Base-by-base conservation (phyloP, 2,113 vertebrate species). In the Azemiops feae region DNA sequence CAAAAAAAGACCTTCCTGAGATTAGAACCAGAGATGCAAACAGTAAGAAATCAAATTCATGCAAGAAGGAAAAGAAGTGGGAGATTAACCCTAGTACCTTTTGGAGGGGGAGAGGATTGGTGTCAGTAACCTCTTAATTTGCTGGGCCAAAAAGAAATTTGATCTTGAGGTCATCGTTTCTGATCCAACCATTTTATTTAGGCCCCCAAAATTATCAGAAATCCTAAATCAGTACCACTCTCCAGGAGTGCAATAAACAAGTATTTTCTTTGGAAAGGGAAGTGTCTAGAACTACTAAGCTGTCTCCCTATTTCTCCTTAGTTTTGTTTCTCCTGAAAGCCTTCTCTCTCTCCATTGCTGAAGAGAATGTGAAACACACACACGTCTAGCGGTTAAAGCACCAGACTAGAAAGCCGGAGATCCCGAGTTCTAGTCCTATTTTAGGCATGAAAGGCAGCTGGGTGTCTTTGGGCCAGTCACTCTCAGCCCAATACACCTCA, bases 201-300 rank as follows among this genome's bases (percentile, higher is more conserved):
- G 52, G 47, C 90, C 69, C 45, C 14, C 0, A 5, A 54, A 53
- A 88, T 27, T 93, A 89, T 93, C 94, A 95, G 96, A 95, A 96
- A 1, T 30, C 22, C 64, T 53, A 81, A 57, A 18, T 88, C 89
- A 64, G 90, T 87, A 91, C 90, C 12, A 47, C 47, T 9, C 50
- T 89, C 50, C 12, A 18, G 58, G 89, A 3, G 43, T 4, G 53
- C 53, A 53, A 87, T 58, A 91, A 91, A 88, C 54, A 53, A 53
- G 60, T n/a, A 1, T 7, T 64, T 85, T 39, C 34, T 85, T 85
- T 64, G 7, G 8, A 58, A 85, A 55, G 52, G 64, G 52, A 34
- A 53, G 87, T 52, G 64, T 58, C 53, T 54, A 50, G 47, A 50
- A 50, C 7, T 50, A 50, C 47, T 50, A 54, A 54, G 4, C 53